Base-by-base conservation (phyloP, 1,140 invertebrate species). In the Parasteatoda tepidariorum region DNA sequence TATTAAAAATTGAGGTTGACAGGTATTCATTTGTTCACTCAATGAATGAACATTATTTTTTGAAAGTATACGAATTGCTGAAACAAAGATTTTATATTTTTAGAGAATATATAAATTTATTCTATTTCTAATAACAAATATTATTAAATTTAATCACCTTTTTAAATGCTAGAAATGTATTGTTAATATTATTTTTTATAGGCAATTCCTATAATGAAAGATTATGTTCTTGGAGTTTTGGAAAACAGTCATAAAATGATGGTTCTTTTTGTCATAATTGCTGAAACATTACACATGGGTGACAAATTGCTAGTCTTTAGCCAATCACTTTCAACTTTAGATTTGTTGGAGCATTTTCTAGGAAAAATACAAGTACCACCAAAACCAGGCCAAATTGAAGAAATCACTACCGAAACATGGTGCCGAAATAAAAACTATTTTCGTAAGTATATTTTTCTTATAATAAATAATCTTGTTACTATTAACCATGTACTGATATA, bases 271-370 rank as follows among this genome's bases (percentile, higher is more conserved):
- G 94, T 94, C 76, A 95, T 99, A 64, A 91, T 99, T 7, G 93
- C 96, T 85, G 95, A 98, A 89, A 95, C 95, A 84, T 93, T 98
- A 38, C 90, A 91, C 71, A 86, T 95, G 34, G 96, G 96, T 2
- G 98, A 99, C 90, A 93, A 97, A 79, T 91, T 99, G 26, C 91
- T 99, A n/a, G 92, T 99, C 2, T 99, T 99, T 88, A 98, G 97
- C 87, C 97, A 98, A 88, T 98, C 96, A 87, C 91, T 99, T 13
- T 95, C 98, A 85, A 99, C 98, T 0, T 90, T 99, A 57, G 96
- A 98, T 92, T 91, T 99, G n/a, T 95, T 99, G 84, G 98, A 99
- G 92, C 94, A 97, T 85, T 98, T 97, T 88, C 91, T 99, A 41
- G 93, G 94, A 86, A 92, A 92, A 86, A 93, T 92, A 86, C 91